Evolutionary conservation across 2,113 vertebrate genomes (phyloP).

Genomic region (Petroica traversi): DNA sequence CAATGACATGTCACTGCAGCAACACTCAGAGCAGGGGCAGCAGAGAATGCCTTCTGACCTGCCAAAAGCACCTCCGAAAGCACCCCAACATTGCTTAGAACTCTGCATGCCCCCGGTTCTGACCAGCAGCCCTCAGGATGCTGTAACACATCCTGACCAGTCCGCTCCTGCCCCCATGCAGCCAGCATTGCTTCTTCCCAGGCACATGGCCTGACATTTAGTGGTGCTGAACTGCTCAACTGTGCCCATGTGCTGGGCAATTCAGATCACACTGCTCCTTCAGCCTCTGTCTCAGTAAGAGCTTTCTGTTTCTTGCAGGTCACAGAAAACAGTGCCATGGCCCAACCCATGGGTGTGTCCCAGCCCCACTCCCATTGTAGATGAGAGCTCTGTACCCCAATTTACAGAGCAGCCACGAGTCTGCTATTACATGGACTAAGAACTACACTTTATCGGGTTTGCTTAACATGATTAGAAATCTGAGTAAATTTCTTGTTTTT

Average conservation of each 20-base stretch:
- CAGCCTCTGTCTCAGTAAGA: neutral
- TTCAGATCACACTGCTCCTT: neutral
- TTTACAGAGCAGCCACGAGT: neutral
- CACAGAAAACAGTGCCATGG: neutral
- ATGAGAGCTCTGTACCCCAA: neutral
- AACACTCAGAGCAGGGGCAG: neutral
- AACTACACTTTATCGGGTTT: neutral
- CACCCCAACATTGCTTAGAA: fast-evolving
- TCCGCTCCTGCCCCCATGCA: fast-evolving
- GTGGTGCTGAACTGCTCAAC: neutral
- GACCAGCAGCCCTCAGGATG: neutral
- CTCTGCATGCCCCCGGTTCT: fast-evolving
- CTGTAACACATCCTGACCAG: neutral
- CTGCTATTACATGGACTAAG: neutral
- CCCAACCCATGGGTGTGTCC: fast-evolving
- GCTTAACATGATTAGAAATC: neutral
- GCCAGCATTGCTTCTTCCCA: neutral
- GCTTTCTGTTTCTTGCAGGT: neutral
- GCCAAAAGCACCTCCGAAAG: neutral
- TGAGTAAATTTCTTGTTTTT: neutral
- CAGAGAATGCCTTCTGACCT: neutral
- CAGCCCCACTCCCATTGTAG: neutral
- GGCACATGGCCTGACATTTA: neutral
- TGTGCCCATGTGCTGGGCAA: fast-evolving
- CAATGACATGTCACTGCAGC: neutral